A percentile compares a stretch with the other conserved stretches of the same genome.
Conservation (phyloP, 1,140 invertebrate species). For the Tetramorium alpestre region DNA sequence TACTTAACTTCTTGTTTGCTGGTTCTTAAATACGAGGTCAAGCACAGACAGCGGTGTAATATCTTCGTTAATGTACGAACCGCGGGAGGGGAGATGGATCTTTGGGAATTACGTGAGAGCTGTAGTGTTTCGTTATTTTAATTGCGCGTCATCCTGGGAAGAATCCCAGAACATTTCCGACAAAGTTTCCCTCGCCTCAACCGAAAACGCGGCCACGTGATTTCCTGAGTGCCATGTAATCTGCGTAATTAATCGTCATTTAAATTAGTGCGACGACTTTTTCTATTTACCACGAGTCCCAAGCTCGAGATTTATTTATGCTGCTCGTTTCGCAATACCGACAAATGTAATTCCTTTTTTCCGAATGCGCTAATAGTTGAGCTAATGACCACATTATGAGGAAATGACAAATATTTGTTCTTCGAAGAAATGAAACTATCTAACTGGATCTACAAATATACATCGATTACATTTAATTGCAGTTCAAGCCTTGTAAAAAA, state of each 20-base stretch:
- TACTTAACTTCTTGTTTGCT: not conserved
- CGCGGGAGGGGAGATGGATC: slow-evolving; percentile 52
- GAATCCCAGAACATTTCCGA: slow-evolving; percentile 74
- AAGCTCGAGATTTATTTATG: not conserved
- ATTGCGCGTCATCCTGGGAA: slow-evolving; percentile 73
- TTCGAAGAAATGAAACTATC: not conserved
- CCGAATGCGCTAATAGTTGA: not conserved
- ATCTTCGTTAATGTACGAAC: slow-evolving; percentile 47
- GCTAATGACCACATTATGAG: not conserved
- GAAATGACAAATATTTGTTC: slow-evolving; percentile 3
- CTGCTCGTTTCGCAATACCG: not conserved
- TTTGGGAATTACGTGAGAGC: slow-evolving; percentile 55
- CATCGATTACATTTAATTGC: not conserved
- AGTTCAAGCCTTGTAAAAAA: not conserved
- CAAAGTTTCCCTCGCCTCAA: slow-evolving; percentile 47
- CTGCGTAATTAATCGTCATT: slow-evolving; percentile 41
- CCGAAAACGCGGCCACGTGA: slow-evolving; percentile 38
- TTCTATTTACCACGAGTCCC: not conserved
- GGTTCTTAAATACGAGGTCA: slow-evolving; percentile 36
- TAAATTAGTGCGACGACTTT: not conserved
- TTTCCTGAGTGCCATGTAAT: slow-evolving; percentile 38
- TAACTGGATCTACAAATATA: not conserved
- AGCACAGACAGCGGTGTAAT: slow-evolving; percentile 29
- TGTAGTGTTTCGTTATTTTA: slow-evolving; percentile 69
- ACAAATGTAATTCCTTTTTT: not conserved